Evolutionary conservation across 92 coral and sea anemone genomes (phyloP).

Genomic region (Phenganax marumi): DNA sequence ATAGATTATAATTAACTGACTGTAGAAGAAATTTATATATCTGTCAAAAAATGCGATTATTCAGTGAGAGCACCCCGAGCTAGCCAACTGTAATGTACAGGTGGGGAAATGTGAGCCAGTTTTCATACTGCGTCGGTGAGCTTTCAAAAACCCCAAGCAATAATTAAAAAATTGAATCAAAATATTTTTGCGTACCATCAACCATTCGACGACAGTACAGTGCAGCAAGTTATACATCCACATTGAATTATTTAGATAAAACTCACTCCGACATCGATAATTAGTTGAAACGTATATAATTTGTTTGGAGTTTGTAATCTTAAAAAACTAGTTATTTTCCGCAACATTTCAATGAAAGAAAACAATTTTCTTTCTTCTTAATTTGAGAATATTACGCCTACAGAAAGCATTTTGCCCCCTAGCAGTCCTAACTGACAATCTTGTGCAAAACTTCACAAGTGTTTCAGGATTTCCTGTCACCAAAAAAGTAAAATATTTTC

Average conservation of each 20-base stretch:
- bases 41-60: not conserved
- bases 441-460: not conserved
- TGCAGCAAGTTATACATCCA: not conserved
- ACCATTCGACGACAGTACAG: not conserved
- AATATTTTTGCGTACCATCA: conserved; percentile 31
- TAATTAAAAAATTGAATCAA: conserved; percentile 44
- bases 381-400: too few species aligned
- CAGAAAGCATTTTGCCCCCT: not conserved
- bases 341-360: not conserved
- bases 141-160: not conserved
- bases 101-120: not conserved
- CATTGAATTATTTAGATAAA: not conserved
- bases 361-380: not conserved
- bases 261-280: not conserved
- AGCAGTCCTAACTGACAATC: conserved; percentile 4
- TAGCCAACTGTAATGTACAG: conserved; percentile 11
- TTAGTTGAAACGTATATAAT: conserved; percentile 4
- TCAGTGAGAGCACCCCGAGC: not conserved
- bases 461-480: conserved; percentile 28
- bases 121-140: conserved; percentile 39
- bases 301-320: not conserved
- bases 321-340: not conserved
- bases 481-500: conserved; percentile 7
- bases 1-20: not conserved
- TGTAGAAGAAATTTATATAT: not conserved